Base-by-base conservation (phyloP, 2,113 vertebrate genomes). In the Misgurnus mizolepis region DNA sequence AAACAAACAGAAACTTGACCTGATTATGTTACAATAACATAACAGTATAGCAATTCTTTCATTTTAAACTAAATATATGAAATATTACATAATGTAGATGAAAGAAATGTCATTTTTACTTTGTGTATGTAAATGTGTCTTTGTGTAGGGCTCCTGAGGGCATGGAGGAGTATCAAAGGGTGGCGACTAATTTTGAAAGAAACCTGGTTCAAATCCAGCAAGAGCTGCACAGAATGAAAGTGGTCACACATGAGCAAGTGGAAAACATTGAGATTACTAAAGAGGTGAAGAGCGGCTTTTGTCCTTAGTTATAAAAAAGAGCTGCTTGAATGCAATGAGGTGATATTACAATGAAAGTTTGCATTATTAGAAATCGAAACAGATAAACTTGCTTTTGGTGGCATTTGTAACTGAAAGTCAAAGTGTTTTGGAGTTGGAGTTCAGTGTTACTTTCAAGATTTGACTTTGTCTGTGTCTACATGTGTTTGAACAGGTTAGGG, bases 401-500 rank as follows among this genome's bases (percentile, higher is more conserved):
- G 22, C 22, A 22, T 22, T 22, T 22, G 22, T 22, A 22, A 22
- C 22, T 22, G 22, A 22, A 22, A 22, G 22, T 22, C 22, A 22
- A 22, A 22, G 22, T 22, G 22, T 1, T 22, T 22, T 22, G 22
- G 22, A 22, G 22, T 22, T 22, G 22, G 22, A 22, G 22, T 22
- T 22, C 22, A 22, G 22, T 22, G 22, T 22, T 22, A 22, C 22
- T 22, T 22, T 22, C 22, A 22, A 22, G 22, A 22, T 22, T 22
- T 22, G 22, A 22, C 22, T 22, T 22, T 53, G 53, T 18, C 49
- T 45, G 6, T 56, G 27, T 4, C 1, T 70, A 27, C 34, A 18
- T 70, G n/a, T 62, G 11, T 7, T 79, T 11, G 66, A 41, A 39
- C 81, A 98, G 97, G 93, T 95, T 27, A 92, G 93, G 55, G 92